Evolutionary conservation across 1,140 invertebrate genomes (phyloP).

Genomic region (Nephotettix cincticeps): DNA sequence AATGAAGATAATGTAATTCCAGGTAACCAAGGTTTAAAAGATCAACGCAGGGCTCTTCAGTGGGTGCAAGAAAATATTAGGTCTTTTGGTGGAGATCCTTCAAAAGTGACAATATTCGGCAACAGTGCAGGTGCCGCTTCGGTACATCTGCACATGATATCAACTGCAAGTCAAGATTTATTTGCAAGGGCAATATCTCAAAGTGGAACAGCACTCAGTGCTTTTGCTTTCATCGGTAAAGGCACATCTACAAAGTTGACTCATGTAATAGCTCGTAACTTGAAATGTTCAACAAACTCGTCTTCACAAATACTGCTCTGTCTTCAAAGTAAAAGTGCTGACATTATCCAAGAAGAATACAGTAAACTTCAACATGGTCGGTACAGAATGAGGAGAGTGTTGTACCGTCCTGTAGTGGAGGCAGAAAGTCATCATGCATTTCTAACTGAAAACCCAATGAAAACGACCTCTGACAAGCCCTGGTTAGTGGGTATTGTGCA

Average conservation of each 20-base stretch:
- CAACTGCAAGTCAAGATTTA: slow-evolving; percentile 28
- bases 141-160: slow-evolving; percentile 31
- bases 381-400: background rate
- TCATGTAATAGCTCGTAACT: background rate
- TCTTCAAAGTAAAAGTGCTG: background rate
- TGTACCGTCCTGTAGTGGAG: background rate
- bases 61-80: slow-evolving; percentile 38
- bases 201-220: background rate
- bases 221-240: background rate
- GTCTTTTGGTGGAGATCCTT: slow-evolving; percentile 36
- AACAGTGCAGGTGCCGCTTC: slow-evolving; percentile 29
- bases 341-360: background rate
- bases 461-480: background rate
- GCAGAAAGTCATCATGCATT: background rate
- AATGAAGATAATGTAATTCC: slow-evolving; percentile 32
- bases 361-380: background rate
- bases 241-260: background rate
- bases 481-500: background rate
- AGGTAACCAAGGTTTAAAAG: slow-evolving; percentile 37
- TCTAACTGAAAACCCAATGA: background rate
- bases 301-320: background rate
- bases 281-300: background rate
- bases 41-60: slow-evolving; percentile 32
- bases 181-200: background rate
- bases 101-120: slow-evolving; percentile 35